phyloP scores from a whole-genome alignment of 2,888 invertebrate genomes.

The Microplitis deprimator region DNA sequence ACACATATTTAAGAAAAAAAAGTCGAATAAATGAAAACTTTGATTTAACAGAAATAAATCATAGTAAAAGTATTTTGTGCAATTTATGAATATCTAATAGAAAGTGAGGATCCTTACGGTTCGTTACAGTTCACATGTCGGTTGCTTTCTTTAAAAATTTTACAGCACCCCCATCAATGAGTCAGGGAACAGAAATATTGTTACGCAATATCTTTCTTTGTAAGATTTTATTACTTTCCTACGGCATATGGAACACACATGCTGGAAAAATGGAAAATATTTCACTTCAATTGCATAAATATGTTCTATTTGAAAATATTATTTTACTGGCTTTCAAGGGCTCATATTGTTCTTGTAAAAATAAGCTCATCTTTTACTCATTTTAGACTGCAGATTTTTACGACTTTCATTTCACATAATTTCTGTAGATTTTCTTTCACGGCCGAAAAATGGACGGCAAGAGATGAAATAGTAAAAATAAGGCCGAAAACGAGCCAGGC shows the following conservation, averaged over 20 bases:
- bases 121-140: not conserved
- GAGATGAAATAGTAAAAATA: no score
- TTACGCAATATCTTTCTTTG: not conserved
- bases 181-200: not conserved
- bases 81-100: not conserved
- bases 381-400: no score
- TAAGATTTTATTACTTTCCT: not conserved
- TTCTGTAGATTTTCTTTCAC: no score
- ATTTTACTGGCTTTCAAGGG: not conserved
- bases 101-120: not conserved
- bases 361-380: no score
- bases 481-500: no score
- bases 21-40: not conserved
- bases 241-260: not conserved
- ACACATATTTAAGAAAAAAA: no score
- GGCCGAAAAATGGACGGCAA: no score
- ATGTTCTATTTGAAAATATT: not conserved
- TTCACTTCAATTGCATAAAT: conserved; percentile 1
- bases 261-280: not conserved
- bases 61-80: not conserved
- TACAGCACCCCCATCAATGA: conserved; percentile 8
- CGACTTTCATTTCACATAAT: no score
- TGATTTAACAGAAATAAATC: not conserved
- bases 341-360: no score
- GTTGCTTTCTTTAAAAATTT: not conserved